Evolutionary conservation across 2,113 vertebrate species (phyloP).

Genomic region (Neodon shergylaensis): DNA sequence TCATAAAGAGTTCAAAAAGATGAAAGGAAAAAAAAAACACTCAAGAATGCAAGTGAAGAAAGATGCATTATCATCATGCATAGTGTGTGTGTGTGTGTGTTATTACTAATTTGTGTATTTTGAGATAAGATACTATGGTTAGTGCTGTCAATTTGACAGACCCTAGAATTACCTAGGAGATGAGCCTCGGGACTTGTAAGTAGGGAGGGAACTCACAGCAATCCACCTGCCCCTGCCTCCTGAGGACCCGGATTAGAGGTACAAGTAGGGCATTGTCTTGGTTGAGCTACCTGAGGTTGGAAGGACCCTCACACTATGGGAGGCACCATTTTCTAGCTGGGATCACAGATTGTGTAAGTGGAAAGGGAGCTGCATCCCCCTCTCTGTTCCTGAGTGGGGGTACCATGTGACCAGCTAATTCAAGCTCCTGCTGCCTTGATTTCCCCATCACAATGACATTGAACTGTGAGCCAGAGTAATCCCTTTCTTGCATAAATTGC

Average conservation of each 20-base stretch:
- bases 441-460: not conserved
- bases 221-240: not conserved
- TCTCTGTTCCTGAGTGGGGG: not conserved
- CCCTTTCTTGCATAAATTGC: not conserved
- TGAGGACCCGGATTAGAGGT: not conserved
- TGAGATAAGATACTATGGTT: not conserved
- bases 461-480: not conserved
- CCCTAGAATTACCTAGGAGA: not conserved
- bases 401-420: not conserved
- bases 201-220: not conserved
- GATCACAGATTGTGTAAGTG: not conserved
- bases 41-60: not conserved
- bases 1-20: not conserved
- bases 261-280: not conserved
- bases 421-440: not conserved
- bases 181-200: not conserved
- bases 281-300: not conserved
- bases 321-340: not conserved
- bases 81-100: not conserved
- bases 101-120: not conserved
- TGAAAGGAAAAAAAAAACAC: not conserved
- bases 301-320: not conserved
- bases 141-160: not conserved
- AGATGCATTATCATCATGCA: not conserved
- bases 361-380: not conserved